Evolutionary conservation across 1,140 invertebrate species (phyloP), one percentile per base, ranked within the genome.

Genomic region (Drosophila biarmipes): DNA sequence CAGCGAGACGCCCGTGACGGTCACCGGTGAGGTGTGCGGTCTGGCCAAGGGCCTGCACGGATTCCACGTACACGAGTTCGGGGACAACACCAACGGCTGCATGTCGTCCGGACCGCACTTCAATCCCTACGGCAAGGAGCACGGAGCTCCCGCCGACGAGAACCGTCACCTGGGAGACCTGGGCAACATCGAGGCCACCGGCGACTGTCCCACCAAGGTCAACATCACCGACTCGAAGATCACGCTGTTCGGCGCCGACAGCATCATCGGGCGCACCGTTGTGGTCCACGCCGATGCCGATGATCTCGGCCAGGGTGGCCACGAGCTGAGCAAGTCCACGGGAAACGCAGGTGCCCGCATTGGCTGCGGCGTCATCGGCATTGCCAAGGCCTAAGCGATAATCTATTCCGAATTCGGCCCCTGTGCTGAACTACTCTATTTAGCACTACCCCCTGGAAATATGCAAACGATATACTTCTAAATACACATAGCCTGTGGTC

Each of bases 1-100:
- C 55, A 91, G 91, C 27, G 92, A 92, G 31, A 80, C 89, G 24
- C 92, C 94, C 2, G 95, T 96, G 4, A 93, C 93, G 69, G 93
- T 98, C 14, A 94, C 93, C 21, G 97, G 97, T 14, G 94, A 96
- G 91, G 92, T 98, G 12, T 93, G 80, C 21, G 96, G 96, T 7
- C 91, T 98, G 38, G 90, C 93, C 12, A 92, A 94, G 79, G 96
- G 96, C 11, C 80, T 94, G 24, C 96, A 97, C 92, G 91, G 98
- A 31, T 99, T 99, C 93, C 99, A 99, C 92, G 95, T 99, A 54
- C 99, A 99, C 91, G 96, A 99, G 93, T 99, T 98, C 92, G 99
- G 98, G 1, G 98, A 99, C 91, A 97, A 97, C 73, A 98, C 98
- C 37, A 98, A 99, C 92, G 98, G 98, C 0, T 99, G 99, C 92